Conservation (phyloP, 2,113 vertebrate genomes). For the Nothoprocta perdicaria region DNA sequence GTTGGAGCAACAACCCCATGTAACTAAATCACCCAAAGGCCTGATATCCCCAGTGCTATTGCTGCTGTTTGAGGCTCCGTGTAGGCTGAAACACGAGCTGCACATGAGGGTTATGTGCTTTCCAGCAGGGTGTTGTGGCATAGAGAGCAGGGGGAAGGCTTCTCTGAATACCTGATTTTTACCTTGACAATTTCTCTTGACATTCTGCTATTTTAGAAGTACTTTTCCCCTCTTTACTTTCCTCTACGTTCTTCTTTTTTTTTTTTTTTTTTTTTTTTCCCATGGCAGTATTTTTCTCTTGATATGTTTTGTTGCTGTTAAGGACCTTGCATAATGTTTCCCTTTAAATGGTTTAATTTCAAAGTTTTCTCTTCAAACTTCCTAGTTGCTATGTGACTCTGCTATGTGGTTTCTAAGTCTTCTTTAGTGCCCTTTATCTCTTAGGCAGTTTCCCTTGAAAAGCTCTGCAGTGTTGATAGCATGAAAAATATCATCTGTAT, state of each 20-base stretch:
- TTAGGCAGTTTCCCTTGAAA: background rate
- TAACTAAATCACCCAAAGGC: fast-evolving
- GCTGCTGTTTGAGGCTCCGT: background rate
- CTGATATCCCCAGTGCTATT: fast-evolving
- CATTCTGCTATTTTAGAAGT: background rate
- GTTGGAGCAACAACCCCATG: background rate
- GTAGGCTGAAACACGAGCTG: background rate
- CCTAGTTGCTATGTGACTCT: background rate
- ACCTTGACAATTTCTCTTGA: background rate
- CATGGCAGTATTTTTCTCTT: background rate
- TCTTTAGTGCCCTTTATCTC: background rate
- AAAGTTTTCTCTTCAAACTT: background rate
- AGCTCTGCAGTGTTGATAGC: background rate
- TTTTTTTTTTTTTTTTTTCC: no score
- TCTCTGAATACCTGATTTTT: background rate
- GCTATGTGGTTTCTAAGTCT: background rate
- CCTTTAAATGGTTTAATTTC: background rate
- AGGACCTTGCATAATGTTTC: constrained; percentile 14
- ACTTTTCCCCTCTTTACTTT: background rate
- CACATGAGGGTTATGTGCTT: background rate
- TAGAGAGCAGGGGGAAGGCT: background rate
- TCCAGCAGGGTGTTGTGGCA: background rate
- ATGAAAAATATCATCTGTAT: background rate
- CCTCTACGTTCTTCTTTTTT: background rate
- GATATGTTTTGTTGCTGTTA: background rate